Evolutionary conservation across 2,113 vertebrate species (phyloP).

Genomic region (Microtus oregoni): DNA sequence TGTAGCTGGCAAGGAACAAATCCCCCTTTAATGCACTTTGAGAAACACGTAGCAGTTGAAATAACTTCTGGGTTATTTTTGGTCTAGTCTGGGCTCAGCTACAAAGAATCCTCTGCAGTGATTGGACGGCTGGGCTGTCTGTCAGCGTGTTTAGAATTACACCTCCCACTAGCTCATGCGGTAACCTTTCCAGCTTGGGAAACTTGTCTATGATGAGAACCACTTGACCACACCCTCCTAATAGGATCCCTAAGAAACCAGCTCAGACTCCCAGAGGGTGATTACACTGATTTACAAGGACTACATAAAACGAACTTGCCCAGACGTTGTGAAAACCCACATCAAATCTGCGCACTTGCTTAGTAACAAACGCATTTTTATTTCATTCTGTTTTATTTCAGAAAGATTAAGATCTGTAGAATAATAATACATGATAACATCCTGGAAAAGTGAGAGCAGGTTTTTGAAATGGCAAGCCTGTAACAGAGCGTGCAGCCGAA

Average conservation of each 20-base stretch:
- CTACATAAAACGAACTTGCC: slow-evolving; percentile 27
- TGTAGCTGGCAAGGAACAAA: slow-evolving; percentile 10
- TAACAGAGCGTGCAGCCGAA: neutral
- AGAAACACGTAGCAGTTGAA: slow-evolving; percentile 38
- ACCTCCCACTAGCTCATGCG: neutral
- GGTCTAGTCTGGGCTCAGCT: neutral
- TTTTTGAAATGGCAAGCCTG: neutral
- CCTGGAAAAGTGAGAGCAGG: slow-evolving; percentile 7
- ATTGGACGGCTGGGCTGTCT: neutral
- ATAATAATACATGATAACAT: neutral
- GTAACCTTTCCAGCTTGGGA: neutral
- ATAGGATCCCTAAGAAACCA: neutral
- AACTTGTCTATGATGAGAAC: slow-evolving; percentile 12
- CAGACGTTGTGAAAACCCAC: neutral
- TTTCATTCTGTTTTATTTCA: slow-evolving; percentile 27
- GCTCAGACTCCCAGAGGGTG: neutral
- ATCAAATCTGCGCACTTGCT: neutral
- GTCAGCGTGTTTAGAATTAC: slow-evolving; percentile 1
- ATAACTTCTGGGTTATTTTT: slow-evolving; percentile 50
- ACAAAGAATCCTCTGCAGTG: neutral
- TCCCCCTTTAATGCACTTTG: slow-evolving; percentile 33
- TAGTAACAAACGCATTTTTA: neutral
- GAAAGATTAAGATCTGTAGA: slow-evolving; percentile 18
- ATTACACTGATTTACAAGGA: slow-evolving; percentile 2
- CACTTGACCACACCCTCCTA: slow-evolving; percentile 11